Percentiles rank a stretch among this genome's conserved stretches.
These are phyloP conservation scores for Dasyurus viverrinus DNA, from an alignment of 2,113 vertebrate species.

Conservation along the genomic window DNA sequence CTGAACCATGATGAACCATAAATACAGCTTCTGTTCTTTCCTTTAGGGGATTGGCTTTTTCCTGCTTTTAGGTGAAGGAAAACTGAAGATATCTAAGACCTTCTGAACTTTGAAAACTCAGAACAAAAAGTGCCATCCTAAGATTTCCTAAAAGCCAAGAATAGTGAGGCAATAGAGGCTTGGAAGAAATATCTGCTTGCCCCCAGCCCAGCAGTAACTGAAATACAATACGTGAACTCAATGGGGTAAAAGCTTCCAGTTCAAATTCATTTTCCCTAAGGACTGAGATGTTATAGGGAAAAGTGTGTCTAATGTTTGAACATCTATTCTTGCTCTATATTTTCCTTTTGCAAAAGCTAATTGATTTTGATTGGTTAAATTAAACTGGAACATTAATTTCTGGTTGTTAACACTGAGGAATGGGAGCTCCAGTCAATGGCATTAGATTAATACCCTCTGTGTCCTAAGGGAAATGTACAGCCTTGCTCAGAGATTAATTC, in stretches of 20 bases:
- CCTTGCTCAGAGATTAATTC: not conserved
- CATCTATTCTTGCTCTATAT: not conserved
- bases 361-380: not conserved
- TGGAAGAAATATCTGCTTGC: not conserved
- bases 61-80: not conserved
- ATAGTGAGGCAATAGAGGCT: not conserved
- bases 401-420: not conserved
- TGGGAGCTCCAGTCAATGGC: not conserved
- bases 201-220: not conserved
- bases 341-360: not conserved
- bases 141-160: not conserved
- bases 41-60: not conserved
- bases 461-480: not conserved
- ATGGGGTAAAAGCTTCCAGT: not conserved
- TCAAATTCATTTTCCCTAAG: not conserved
- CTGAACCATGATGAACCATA: not conserved
- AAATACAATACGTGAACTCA: not conserved
- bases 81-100: not conserved
- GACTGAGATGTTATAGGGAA: not conserved
- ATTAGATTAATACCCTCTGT: not conserved
- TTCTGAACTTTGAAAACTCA: too few species aligned
- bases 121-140: not conserved
- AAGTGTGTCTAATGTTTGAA: not conserved
- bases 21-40: not conserved
- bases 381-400: not conserved